phyloP scores from a whole-genome alignment of 2,888 invertebrate species.

The Apotomis capreana region DNA sequence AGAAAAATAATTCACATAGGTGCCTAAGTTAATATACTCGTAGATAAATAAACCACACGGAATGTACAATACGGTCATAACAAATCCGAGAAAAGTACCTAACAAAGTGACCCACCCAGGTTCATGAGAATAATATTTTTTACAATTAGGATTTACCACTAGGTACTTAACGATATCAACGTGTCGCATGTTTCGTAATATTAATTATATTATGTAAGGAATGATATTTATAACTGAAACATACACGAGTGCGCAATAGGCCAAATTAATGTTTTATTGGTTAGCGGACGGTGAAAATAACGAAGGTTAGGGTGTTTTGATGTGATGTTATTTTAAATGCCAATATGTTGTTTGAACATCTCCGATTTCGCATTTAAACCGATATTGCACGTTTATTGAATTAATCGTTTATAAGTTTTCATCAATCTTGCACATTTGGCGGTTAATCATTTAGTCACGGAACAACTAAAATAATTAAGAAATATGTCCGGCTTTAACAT shows the following conservation, averaged over 20 bases:
- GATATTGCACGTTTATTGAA: background rate
- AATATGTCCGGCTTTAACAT: no score
- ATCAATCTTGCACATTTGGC: background rate
- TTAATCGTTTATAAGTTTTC: background rate
- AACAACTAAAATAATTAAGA: no score
- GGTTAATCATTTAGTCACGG: background rate
- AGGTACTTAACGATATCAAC: background rate
- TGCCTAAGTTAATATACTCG: no score
- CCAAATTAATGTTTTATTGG: conserved; percentile 24
- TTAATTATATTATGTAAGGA: background rate
- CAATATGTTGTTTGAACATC: conserved; percentile 10
- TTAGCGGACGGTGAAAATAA: conserved; percentile 18
- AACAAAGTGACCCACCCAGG: no score
- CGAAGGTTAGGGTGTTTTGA: conserved; percentile 24
- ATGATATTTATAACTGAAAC: conserved; percentile 8
- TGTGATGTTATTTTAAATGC: conserved; percentile 18
- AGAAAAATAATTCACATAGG: no score
- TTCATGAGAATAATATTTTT: no score
- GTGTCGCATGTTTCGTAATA: background rate
- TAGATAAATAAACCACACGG: no score
- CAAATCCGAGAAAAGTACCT: no score
- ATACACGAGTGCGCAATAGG: conserved; percentile 6
- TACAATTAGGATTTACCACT: background rate
- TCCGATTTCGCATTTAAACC: background rate
- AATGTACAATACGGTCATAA: no score